Percentiles rank a stretch among this genome's conserved stretches.
phyloP scores from a whole-genome alignment of 2,113 vertebrate species.

The Etheostoma cragini region DNA sequence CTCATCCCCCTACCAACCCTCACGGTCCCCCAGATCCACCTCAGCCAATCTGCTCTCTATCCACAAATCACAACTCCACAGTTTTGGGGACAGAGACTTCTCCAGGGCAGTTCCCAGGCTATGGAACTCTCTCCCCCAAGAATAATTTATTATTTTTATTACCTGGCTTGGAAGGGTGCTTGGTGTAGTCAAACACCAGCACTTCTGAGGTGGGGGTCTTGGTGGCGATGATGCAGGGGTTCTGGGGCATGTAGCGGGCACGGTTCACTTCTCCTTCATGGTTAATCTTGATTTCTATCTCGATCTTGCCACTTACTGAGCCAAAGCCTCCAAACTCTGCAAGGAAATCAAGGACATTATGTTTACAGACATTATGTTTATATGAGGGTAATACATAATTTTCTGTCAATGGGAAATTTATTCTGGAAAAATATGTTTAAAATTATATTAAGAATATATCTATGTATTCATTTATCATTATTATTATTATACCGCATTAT shows the following conservation, averaged over 20 bases:
- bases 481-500: not conserved
- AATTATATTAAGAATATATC: too few species aligned
- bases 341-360: not conserved
- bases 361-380: not conserved
- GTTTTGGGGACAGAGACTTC: too few species aligned
- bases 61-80: too few species aligned
- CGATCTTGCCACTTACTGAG: slow-evolving; percentile 94
- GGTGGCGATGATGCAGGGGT: slow-evolving; percentile 95
- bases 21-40: too few species aligned
- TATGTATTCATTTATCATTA: not conserved
- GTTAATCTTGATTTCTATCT: slow-evolving; percentile 97
- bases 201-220: slow-evolving; percentile 96
- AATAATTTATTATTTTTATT: not conserved
- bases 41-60: too few species aligned
- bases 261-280: slow-evolving; percentile 96
- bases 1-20: too few species aligned
- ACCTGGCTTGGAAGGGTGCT: slow-evolving; percentile 96
- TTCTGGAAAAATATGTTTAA: not conserved
- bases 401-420: not conserved
- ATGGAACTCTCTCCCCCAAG: too few species aligned
- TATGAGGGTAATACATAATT: not conserved
- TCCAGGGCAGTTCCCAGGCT: too few species aligned
- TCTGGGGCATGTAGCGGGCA: slow-evolving; percentile 96
- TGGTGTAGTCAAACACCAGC: slow-evolving; percentile 95
- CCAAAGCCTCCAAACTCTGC: slow-evolving; percentile 96